phyloP scores from a whole-genome alignment of 1,140 invertebrate genomes.

The Epicauta chinensis region DNA sequence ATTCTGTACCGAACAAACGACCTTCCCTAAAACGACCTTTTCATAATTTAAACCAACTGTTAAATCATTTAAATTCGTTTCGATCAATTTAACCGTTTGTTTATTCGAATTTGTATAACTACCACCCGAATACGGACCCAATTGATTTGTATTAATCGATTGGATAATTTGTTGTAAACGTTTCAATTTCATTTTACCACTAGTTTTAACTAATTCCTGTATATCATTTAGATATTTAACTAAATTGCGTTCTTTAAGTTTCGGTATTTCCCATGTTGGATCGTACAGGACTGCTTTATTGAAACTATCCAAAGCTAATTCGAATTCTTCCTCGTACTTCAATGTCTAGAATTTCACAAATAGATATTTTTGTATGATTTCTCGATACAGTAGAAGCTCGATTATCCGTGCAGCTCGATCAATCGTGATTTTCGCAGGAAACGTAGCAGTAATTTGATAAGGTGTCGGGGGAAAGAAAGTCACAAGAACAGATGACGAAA shows the following conservation, averaged over 20 bases:
- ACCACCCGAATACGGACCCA: conserved; percentile 57
- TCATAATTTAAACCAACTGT: conserved; percentile 54
- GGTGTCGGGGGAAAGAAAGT: too few relatives aligned
- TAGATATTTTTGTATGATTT: too few relatives aligned
- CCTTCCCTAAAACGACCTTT: conserved; percentile 69
- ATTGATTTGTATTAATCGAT: conserved; percentile 51
- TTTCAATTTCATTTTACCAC: conserved; percentile 71
- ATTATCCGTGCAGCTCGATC: too few relatives aligned
- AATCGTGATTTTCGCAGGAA: too few relatives aligned
- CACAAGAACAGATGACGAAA: too few relatives aligned
- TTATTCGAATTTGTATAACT: conserved; percentile 48
- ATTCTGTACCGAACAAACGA: conserved; percentile 71
- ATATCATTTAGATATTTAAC: conserved; percentile 62
- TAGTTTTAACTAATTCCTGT: conserved; percentile 55
- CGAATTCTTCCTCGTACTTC: conserved; percentile 76
- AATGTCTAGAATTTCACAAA: conserved; percentile 53
- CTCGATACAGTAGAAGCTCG: too few relatives aligned
- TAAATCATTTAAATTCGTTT: conserved; percentile 48
- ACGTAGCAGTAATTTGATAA: too few relatives aligned
- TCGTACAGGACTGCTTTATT: conserved; percentile 59
- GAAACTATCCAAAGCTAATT: conserved; percentile 63
- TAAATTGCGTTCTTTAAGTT: conserved; percentile 54
- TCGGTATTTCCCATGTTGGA: conserved; percentile 66
- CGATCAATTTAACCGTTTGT: conserved; percentile 49
- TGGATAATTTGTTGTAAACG: conserved; percentile 56